Percentiles rank a stretch among this genome's conserved stretches.
Conservation (phyloP, 1,140 invertebrate species). For the Periplaneta americana region DNA sequence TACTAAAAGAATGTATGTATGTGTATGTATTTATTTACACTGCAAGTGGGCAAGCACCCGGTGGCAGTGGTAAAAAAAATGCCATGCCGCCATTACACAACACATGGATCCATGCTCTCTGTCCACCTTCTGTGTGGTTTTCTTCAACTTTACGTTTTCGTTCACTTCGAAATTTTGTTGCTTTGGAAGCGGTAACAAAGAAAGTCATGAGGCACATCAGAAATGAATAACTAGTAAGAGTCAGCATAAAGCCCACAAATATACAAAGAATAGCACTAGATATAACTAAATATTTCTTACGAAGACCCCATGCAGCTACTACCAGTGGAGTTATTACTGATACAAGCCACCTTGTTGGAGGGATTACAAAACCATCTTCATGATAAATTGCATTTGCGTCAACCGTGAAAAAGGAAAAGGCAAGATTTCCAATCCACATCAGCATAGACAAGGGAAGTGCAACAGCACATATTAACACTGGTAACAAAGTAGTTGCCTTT, state of each 20-base stretch:
- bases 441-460: constrained; percentile 66
- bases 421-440: constrained; percentile 64
- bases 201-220: constrained; percentile 66
- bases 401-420: constrained; percentile 51
- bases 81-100: too few relatives aligned
- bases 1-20: too few relatives aligned
- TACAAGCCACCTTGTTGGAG: constrained; percentile 67
- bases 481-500: constrained; percentile 36
- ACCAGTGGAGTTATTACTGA: constrained; percentile 62
- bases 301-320: constrained; percentile 58
- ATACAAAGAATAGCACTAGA: constrained; percentile 70
- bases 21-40: too few relatives aligned
- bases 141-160: constrained; percentile 69
- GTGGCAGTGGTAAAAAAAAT: too few relatives aligned
- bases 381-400: constrained; percentile 28
- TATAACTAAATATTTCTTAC: constrained; percentile 56
- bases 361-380: constrained; percentile 50
- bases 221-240: constrained; percentile 74
- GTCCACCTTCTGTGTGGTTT: constrained; percentile 74
- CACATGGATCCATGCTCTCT: too few relatives aligned
- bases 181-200: constrained; percentile 75
- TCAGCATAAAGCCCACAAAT: constrained; percentile 72
- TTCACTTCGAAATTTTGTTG: constrained; percentile 67
- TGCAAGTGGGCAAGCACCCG: too few relatives aligned
- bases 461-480: constrained; percentile 55